Conservation (phyloP, 2,888 invertebrate species). For the Ectobius pallidus region DNA sequence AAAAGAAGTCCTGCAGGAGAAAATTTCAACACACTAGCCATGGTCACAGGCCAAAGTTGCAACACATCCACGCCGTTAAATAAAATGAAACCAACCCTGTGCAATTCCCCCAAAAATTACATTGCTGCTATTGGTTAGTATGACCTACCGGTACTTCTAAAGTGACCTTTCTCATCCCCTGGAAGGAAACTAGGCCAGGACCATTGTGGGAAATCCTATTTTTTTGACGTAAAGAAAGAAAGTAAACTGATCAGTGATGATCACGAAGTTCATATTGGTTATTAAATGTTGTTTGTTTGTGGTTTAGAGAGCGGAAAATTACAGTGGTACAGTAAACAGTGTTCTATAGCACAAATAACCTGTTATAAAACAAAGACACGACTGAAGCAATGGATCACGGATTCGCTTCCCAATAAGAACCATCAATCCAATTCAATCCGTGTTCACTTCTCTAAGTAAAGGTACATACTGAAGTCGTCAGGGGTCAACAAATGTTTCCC, state of each 20-base stretch:
- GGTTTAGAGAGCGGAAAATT: constrained; percentile 21
- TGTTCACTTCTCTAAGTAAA: no score
- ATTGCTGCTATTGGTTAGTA: no score
- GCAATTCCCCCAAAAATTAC: no score
- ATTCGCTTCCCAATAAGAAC: neutral
- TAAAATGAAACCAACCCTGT: no score
- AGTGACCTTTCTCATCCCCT: neutral
- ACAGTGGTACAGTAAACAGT: constrained; percentile 1
- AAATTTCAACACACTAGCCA: no score
- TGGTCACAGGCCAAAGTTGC: no score
- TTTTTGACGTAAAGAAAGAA: neutral
- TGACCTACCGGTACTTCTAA: neutral
- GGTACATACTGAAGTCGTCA: no score
- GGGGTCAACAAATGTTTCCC: no score
- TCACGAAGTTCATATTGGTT: constrained; percentile 19
- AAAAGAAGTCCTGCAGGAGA: no score
- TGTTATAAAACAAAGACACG: constrained; percentile 12
- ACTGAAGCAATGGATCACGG: neutral
- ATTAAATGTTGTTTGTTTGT: constrained; percentile 24
- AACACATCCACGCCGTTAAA: no score
- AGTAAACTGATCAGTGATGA: neutral
- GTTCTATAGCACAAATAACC: neutral
- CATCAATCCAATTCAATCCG: no score
- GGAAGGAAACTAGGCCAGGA: constrained; percentile 10
- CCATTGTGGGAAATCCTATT: constrained; percentile 10